Base-by-base conservation (phyloP, 2,113 vertebrate species). In the Ginglymostoma cirratum region DNA sequence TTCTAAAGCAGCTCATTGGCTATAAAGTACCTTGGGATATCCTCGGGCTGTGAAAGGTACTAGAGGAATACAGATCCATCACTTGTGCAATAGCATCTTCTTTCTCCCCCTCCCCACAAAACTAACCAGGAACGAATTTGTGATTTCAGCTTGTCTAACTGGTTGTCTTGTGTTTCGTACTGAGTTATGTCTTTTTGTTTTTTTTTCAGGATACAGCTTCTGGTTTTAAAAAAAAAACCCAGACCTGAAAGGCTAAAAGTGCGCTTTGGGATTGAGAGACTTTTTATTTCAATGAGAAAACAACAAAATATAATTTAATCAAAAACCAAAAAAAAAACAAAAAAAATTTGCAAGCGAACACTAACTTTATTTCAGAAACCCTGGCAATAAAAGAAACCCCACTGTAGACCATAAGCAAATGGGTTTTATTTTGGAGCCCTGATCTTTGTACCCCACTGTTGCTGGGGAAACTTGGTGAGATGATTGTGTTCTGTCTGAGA, bases 231-330 rank as follows among this genome's bases (percentile, higher is more conserved):
- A 65, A n/a, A 92, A 66, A 61, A 34, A 7, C 34, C 89, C 61
- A 66, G 34, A 34, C 52, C 89, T 38, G 78, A 17, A 61, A 66
- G 55, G 30, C 15, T 90, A 21, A n/a, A 94, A 7, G 92, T 94
- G 92, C 24, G 17, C 61, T 65, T 65, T 65, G 89, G 55, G 61
- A 92, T 89, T 89, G 55, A 38, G 19, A 66, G 48, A 90, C 87
- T 17, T 66, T 55, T 61, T 90, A 90, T 55, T 90, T 92, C 89
- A 19, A 66, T 61, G 61, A 65, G 55, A 65, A 92, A 21, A 65
- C 34, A 19, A 65, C 55, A 92, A n/a, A 92, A 34, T 92, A 92
- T 92, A 92, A 92, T 92, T 65, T 92, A 92, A 94, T 38, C 92
- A 70, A 52, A 85, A 76, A 61, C 24, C 30, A 85, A 30, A 55